phyloP scores from a whole-genome alignment of 2,113 vertebrate genomes.

The Neoarius graeffei region DNA sequence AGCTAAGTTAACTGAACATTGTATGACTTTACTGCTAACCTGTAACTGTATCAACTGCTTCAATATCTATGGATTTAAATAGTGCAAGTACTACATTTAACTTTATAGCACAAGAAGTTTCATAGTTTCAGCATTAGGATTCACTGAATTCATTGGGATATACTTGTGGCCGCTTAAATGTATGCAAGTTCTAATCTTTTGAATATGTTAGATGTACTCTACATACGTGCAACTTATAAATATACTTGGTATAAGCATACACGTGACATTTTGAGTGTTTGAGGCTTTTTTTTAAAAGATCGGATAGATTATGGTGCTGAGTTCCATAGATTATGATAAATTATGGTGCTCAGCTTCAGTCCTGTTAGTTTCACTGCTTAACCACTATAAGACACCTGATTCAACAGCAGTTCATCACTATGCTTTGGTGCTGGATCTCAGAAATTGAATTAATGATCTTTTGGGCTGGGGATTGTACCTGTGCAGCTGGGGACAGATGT shows the following conservation, averaged over 20 bases:
- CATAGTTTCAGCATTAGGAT: not conserved
- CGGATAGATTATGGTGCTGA: not conserved
- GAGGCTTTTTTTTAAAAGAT: no score
- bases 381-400: not conserved
- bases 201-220: not conserved
- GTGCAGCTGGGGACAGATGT: conserved; percentile 42
- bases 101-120: not conserved
- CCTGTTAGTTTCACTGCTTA: not conserved
- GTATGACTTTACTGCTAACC: not conserved
- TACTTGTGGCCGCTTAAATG: not conserved
- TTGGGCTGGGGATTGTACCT: not conserved
- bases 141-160: not conserved
- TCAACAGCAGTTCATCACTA: not conserved
- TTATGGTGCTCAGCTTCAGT: not conserved
- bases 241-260: not conserved
- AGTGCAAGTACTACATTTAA: not conserved
- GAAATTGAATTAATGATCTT: not conserved
- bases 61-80: not conserved
- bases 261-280: not conserved
- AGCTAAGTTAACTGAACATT: not conserved
- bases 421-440: not conserved
- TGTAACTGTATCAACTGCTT: not conserved
- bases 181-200: not conserved
- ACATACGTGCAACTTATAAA: not conserved
- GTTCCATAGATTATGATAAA: no score